phyloP scores from a whole-genome alignment of 2,113 vertebrate genomes.

The Lethenteron camtschaticum region DNA sequence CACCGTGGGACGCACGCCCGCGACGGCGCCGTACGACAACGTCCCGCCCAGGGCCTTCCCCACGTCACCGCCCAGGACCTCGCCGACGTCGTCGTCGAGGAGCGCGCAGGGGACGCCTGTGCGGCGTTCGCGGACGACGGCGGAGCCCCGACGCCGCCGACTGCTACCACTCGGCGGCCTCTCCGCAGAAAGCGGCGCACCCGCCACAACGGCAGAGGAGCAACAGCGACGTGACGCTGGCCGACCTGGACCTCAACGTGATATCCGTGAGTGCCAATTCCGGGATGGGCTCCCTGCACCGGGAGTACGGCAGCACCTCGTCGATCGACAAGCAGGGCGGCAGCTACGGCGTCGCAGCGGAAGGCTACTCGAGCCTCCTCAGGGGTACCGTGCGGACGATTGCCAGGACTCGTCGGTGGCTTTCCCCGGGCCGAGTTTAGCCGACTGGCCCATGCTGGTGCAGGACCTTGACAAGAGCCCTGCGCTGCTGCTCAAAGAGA shows the following conservation, averaged over 20 bases:
- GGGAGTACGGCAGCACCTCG: constrained; percentile 91
- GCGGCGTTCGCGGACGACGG: background rate
- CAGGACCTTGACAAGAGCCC: constrained; percentile 49
- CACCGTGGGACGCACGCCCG: background rate
- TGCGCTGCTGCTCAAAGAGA: constrained; percentile 58
- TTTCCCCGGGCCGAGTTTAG: background rate
- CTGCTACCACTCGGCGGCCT: too few relatives aligned
- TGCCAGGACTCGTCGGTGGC: constrained; percentile 40
- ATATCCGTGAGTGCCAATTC: constrained; percentile 64
- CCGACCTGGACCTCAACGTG: constrained; percentile 47
- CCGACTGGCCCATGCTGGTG: constrained; percentile 46
- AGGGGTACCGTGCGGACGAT: constrained; percentile 60
- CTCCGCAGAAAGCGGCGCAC: background rate
- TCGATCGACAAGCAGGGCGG: constrained; percentile 83
- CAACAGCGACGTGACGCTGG: constrained; percentile 80
- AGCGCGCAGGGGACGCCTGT: background rate
- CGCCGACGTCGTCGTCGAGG: background rate
- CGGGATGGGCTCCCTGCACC: constrained; percentile 48
- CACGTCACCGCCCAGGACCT: too few relatives aligned
- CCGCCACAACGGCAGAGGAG: constrained; percentile 52
- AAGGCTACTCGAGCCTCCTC: constrained; percentile 67
- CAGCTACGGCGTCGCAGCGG: constrained; percentile 22
- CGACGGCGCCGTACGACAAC: background rate
- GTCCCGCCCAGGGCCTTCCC: background rate
- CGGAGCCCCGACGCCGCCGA: too few relatives aligned